phyloP scores from a whole-genome alignment of 2,797 vertebrate species.

The Eulemur albifrons region DNA sequence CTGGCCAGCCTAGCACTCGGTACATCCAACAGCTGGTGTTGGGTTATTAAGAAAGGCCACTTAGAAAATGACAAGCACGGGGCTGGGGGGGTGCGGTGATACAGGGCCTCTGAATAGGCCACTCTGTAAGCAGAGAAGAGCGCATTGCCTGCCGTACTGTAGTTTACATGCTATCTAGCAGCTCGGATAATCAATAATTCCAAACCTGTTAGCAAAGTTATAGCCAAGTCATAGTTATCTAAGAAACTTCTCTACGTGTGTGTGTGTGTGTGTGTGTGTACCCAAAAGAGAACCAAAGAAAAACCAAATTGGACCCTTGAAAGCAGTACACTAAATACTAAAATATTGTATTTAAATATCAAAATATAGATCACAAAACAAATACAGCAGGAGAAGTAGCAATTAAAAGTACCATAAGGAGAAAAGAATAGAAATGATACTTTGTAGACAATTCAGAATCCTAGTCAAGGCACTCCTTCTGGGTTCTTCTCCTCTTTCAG shows the following conservation, averaged over 20 bases:
- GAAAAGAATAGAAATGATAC: neutral
- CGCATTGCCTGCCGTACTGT: too few species aligned
- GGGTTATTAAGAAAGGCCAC: neutral
- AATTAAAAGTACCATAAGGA: neutral
- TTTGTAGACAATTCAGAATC: neutral
- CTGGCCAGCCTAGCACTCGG: neutral
- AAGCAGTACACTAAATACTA: neutral
- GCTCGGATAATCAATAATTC: neutral
- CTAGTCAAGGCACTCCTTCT: neutral
- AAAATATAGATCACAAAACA: neutral
- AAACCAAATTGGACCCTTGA: neutral
- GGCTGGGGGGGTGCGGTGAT: neutral
- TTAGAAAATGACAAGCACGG: neutral
- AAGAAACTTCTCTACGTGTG: neutral
- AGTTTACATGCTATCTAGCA: neutral
- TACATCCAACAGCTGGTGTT: neutral
- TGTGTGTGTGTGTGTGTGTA: too few species aligned
- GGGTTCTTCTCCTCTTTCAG: neutral
- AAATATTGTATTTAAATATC: neutral
- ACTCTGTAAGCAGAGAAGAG: neutral
- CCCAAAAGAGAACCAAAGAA: neutral
- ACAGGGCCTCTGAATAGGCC: neutral
- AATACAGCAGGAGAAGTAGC: neutral
- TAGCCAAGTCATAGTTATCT: neutral
- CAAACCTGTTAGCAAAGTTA: slow-evolving; percentile 2